Evolutionary conservation across 2,113 vertebrate species (phyloP).

Genomic region (Hemicordylus capensis): DNA sequence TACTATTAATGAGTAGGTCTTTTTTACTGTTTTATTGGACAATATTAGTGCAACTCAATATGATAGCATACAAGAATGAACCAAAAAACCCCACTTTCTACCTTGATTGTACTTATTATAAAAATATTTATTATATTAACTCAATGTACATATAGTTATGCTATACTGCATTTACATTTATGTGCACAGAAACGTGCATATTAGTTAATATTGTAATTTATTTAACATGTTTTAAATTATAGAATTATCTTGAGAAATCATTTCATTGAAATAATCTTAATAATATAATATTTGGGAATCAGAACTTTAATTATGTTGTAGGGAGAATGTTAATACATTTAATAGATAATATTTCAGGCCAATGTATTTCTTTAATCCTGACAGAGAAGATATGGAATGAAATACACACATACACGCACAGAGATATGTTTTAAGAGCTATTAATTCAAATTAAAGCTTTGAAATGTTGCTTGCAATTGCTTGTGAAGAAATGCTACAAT

Average conservation of each 20-base stretch:
- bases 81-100: background rate
- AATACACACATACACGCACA: constrained; percentile 29
- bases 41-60: background rate
- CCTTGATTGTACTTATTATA: constrained; percentile 16
- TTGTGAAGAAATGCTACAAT: constrained; percentile 42
- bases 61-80: background rate
- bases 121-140: constrained; percentile 4
- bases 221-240: constrained; percentile 43
- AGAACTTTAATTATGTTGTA: constrained; percentile 34
- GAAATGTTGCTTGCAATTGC: constrained; percentile 23
- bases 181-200: constrained; percentile 36
- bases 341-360: constrained; percentile 53
- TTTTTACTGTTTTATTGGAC: constrained; percentile 5
- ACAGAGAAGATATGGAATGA: too few relatives aligned
- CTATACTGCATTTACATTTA: background rate
- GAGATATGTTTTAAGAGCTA: background rate
- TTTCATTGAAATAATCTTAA: constrained; percentile 39
- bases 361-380: constrained; percentile 34
- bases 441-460: constrained; percentile 48
- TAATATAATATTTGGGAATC: constrained; percentile 40
- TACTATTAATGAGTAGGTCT: background rate
- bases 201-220: constrained; percentile 42
- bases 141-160: background rate
- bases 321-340: constrained; percentile 39
- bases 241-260: constrained; percentile 7